Evolutionary conservation across 1,140 invertebrate genomes (phyloP).

Genomic region (Microvelia longipes): DNA sequence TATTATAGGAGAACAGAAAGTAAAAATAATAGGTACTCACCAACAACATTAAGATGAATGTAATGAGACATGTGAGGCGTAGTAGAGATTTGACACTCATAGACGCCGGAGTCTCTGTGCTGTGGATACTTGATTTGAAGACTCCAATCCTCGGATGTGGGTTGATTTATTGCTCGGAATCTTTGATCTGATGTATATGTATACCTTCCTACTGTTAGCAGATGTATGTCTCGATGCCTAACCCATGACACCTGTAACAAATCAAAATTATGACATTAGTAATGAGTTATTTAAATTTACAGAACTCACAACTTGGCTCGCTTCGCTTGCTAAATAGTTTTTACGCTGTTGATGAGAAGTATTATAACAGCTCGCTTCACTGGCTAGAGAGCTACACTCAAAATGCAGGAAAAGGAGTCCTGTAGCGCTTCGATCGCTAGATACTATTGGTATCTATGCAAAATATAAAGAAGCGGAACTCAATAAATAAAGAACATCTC

Average conservation of each 20-base stretch:
- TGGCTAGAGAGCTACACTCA: too few species aligned
- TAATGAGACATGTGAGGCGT: slow-evolving; percentile 75
- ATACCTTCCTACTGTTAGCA: slow-evolving; percentile 75
- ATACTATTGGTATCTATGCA: too few species aligned
- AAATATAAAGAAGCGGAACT: too few species aligned
- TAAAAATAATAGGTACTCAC: too few species aligned
- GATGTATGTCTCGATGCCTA: slow-evolving; percentile 68
- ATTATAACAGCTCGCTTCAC: too few species aligned
- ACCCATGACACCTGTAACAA: slow-evolving; percentile 68
- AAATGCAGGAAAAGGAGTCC: too few species aligned
- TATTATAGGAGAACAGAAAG: too few species aligned
- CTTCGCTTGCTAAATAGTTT: too few species aligned
- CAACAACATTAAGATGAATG: slow-evolving; percentile 68
- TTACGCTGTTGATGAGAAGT: too few species aligned
- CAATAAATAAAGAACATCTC: too few species aligned
- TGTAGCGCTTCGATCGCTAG: too few species aligned
- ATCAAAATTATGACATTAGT: slow-evolving; percentile 2
- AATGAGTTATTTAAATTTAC: not conserved
- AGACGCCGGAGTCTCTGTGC: slow-evolving; percentile 64
- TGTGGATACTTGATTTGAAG: slow-evolving; percentile 74
- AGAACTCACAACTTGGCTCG: not conserved
- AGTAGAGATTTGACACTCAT: slow-evolving; percentile 81
- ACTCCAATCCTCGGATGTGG: slow-evolving; percentile 75
- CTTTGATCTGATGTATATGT: slow-evolving; percentile 82
- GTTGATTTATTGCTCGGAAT: slow-evolving; percentile 67